phyloP scores from a whole-genome alignment of 1,140 invertebrate species.

The Brachionus angularis region DNA sequence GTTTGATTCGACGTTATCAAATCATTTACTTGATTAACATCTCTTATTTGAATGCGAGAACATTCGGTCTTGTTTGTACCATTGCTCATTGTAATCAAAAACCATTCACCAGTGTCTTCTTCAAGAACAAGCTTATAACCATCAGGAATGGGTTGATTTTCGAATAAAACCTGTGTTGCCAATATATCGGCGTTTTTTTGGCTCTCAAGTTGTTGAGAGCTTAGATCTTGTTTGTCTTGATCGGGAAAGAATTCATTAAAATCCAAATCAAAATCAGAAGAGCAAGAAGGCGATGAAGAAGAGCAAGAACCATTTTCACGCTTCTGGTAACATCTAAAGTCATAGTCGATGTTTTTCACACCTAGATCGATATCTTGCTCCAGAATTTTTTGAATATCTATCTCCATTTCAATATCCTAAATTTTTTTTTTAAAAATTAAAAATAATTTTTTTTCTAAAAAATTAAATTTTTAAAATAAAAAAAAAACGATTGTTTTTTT shows the following conservation, averaged over 20 bases:
- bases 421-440: no score
- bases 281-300: no score
- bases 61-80: slow-evolving; percentile 13
- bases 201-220: neutral
- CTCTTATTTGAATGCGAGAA: neutral
- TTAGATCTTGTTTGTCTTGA: slow-evolving; percentile 2
- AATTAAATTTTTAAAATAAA: neutral
- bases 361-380: slow-evolving; percentile 40
- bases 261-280: no score
- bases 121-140: slow-evolving; percentile 27
- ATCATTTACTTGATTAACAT: no score
- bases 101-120: slow-evolving; percentile 35
- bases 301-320: no score
- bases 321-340: no score
- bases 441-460: slow-evolving; percentile 19
- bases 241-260: neutral
- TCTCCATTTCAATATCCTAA: slow-evolving; percentile 43
- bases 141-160: neutral
- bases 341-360: no score
- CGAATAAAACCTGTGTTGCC: slow-evolving; percentile 2
- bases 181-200: slow-evolving; percentile 36
- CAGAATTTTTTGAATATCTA: slow-evolving; percentile 29
- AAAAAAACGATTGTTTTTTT: neutral
- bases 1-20: no score
- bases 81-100: slow-evolving; percentile 13